Percentiles rank a stretch among this genome's conserved stretches.
These are phyloP conservation scores for Cairina moschata DNA, from an alignment of 2,113 vertebrate genomes.

Conservation along the genomic window DNA sequence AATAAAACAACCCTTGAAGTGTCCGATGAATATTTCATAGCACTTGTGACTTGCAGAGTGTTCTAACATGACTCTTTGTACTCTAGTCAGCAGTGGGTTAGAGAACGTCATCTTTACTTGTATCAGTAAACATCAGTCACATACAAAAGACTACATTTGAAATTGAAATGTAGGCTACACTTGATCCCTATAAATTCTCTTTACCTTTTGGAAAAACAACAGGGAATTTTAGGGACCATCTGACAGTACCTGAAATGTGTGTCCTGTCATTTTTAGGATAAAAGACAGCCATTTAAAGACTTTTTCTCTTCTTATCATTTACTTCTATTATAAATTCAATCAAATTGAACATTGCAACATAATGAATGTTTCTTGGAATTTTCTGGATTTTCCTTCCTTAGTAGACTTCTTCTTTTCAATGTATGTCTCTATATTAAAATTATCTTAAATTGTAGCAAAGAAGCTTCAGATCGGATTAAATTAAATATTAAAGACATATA, in stretches of 20 bases:
- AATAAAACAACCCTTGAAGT: slow-evolving; percentile 18
- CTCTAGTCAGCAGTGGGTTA: background rate
- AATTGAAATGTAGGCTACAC: slow-evolving; percentile 5
- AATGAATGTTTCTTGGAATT: background rate
- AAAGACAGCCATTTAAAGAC: background rate
- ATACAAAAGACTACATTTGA: slow-evolving; percentile 4
- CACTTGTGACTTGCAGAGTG: background rate
- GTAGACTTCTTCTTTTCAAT: background rate
- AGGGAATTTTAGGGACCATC: background rate
- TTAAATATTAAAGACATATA: background rate
- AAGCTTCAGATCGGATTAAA: background rate
- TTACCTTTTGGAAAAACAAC: background rate
- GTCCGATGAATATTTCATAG: slow-evolving; percentile 60
- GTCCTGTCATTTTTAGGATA: background rate
- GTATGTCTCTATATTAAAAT: background rate
- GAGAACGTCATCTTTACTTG: background rate
- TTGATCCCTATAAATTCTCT: slow-evolving; percentile 10
- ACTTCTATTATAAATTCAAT: background rate
- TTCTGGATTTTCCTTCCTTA: background rate
- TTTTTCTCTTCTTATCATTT: background rate
- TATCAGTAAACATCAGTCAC: slow-evolving; percentile 25
- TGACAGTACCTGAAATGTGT: background rate
- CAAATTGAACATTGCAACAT: accelerated
- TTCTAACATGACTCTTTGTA: slow-evolving; percentile 26
- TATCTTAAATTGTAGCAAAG: background rate